These are phyloP conservation scores for Setophaga kirtlandii DNA, from an alignment of 2,113 vertebrate species.

Conservation along the genomic window DNA sequence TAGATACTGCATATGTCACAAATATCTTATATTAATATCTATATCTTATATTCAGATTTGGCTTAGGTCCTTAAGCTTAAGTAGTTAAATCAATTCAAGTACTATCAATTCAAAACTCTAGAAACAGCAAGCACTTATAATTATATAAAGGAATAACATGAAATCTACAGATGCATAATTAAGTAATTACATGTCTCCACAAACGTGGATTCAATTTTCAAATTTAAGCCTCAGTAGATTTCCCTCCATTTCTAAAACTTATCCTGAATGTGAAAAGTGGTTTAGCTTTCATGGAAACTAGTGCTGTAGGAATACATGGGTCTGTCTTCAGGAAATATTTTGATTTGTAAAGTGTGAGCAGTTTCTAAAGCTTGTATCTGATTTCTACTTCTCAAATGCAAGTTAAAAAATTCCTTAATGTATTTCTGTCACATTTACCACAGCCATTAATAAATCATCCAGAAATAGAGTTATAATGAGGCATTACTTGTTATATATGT, in stretches of 20 bases:
- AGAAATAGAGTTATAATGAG: slow-evolving; percentile 36
- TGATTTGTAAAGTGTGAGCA: neutral
- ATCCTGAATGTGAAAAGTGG: neutral
- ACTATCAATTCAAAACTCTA: neutral
- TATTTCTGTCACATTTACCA: slow-evolving; percentile 45
- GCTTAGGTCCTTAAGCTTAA: neutral
- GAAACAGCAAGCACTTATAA: neutral
- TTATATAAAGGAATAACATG: neutral
- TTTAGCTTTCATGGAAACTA: neutral
- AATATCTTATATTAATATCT: neutral
- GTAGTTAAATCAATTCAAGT: neutral
- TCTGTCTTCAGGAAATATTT: neutral
- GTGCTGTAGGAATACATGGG: neutral
- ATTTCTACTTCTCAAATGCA: neutral
- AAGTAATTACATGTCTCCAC: neutral
- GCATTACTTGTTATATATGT: neutral
- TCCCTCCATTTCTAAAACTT: neutral
- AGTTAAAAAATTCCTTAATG: neutral
- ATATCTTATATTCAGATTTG: neutral
- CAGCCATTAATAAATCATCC: slow-evolving; percentile 38
- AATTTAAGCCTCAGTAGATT: neutral
- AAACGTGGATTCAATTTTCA: neutral
- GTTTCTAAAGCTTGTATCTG: neutral
- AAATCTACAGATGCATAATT: neutral
- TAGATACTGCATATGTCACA: neutral